phyloP scores from a whole-genome alignment of 2,888 invertebrate species.

The Drosophila mercatorum region DNA sequence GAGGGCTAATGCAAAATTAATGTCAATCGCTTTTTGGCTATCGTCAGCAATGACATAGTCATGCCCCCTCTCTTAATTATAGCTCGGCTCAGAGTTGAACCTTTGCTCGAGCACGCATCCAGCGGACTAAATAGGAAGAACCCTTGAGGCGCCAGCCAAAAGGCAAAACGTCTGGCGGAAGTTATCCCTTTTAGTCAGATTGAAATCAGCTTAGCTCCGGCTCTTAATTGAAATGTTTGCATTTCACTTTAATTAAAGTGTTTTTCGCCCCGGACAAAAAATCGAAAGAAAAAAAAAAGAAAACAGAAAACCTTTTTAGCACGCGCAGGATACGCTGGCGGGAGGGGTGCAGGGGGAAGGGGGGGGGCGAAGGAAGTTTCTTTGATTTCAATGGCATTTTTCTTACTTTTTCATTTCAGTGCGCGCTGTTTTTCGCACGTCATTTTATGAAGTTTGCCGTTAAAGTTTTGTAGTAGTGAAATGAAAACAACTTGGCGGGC shows the following conservation, averaged over 20 bases:
- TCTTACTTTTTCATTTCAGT: slow-evolving; percentile 51
- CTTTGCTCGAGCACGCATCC: slow-evolving; percentile 47
- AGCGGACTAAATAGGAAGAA: slow-evolving; percentile 5
- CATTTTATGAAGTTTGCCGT: slow-evolving; percentile 67
- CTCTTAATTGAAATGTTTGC: slow-evolving; percentile 79
- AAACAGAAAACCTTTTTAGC: slow-evolving; percentile 43
- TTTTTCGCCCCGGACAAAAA: slow-evolving; percentile 29
- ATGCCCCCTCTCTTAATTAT: slow-evolving; percentile 64
- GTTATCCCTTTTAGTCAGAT: slow-evolving; percentile 78
- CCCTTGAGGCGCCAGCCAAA: slow-evolving; percentile 48
- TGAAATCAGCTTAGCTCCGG: slow-evolving; percentile 72
- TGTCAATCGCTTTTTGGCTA: slow-evolving; percentile 61
- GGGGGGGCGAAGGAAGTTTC: not conserved
- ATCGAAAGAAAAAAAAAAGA: slow-evolving; percentile 1
- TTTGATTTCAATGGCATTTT: slow-evolving; percentile 43
- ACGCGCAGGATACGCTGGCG: slow-evolving; percentile 17
- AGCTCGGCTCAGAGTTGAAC: slow-evolving; percentile 54
- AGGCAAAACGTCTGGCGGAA: slow-evolving; percentile 68
- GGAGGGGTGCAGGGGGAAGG: not conserved
- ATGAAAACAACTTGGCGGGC: slow-evolving; percentile 51
- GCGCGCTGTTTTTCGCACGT: slow-evolving; percentile 60
- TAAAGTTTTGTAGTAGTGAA: slow-evolving; percentile 70
- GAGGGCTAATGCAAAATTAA: slow-evolving; percentile 73
- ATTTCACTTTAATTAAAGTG: slow-evolving; percentile 77
- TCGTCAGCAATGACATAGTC: slow-evolving; percentile 54